A percentile compares a stretch with the other conserved stretches of the same genome.
Conservation (phyloP, 23 tunicate species). For the Phallusia fumigata region DNA sequence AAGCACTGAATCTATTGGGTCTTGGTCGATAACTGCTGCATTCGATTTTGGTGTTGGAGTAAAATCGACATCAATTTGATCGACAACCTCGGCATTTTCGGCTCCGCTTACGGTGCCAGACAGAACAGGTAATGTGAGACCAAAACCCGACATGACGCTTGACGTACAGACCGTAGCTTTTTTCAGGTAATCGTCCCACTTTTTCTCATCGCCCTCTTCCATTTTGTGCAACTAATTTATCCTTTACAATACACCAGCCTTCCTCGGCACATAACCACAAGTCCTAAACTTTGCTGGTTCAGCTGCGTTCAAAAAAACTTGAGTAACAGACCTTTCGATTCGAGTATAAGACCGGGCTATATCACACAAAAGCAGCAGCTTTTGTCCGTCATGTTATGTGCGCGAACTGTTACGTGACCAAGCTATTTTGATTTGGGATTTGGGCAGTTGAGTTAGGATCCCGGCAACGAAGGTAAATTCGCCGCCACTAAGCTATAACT, state of each 20-base stretch:
- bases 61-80: background rate
- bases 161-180: background rate
- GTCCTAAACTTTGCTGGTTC: background rate
- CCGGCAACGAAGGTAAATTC: background rate
- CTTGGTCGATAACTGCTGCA: background rate
- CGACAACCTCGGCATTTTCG: background rate
- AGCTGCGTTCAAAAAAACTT: background rate
- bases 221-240: background rate
- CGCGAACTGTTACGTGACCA: slow-evolving; percentile 1
- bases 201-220: background rate
- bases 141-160: slow-evolving; percentile 17
- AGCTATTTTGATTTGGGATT: background rate
- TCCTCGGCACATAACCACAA: background rate
- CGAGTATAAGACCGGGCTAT: no score
- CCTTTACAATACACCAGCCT: background rate
- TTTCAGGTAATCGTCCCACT: slow-evolving; percentile 11
- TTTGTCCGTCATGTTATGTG: no score
- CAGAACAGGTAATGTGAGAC: slow-evolving; percentile 2
- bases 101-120: background rate
- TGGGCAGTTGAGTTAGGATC: background rate
- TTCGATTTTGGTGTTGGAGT: background rate
- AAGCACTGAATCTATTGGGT: background rate
- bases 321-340: background rate
- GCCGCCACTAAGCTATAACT: background rate
- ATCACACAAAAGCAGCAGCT: no score